Percentiles rank a stretch among this genome's conserved stretches.
Conservation (phyloP, 2,797 vertebrate species). For the Leptatherina wallacei region DNA sequence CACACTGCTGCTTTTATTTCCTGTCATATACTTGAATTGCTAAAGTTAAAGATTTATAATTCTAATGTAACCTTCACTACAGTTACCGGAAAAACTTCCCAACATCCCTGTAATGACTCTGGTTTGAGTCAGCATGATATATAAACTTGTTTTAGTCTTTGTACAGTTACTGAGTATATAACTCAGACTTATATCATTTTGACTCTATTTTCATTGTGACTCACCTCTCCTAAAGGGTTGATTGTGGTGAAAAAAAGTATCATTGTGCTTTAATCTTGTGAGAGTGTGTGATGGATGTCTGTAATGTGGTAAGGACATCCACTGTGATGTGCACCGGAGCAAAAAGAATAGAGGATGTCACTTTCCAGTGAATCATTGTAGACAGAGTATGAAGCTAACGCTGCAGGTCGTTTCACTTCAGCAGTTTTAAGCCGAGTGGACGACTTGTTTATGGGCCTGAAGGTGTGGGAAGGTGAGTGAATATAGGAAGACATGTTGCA, state of each 20-base stretch:
- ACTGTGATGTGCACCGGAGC: conserved; percentile 14
- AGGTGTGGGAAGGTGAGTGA: conserved; percentile 11
- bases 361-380: conserved; percentile 47
- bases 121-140: background rate
- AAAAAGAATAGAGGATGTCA: conserved; percentile 40
- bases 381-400: conserved; percentile 25
- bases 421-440: conserved; percentile 5
- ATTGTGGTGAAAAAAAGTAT: conserved; percentile 31
- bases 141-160: background rate
- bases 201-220: conserved; percentile 6
- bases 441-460: conserved; percentile 26
- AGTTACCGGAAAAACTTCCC: background rate
- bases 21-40: background rate
- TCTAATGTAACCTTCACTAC: background rate
- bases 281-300: conserved; percentile 27
- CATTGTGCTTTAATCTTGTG: conserved; percentile 18
- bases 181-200: background rate
- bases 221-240: conserved; percentile 12
- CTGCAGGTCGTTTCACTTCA: conserved; percentile 34
- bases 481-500: background rate
- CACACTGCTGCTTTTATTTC: conserved; percentile 3
- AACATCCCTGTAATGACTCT: background rate
- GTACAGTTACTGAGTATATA: background rate
- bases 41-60: conserved; percentile 10
- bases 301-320: conserved; percentile 22